These are phyloP conservation scores for Cheilosia vernalis DNA, from an alignment of 2,888 invertebrate genomes.

Conservation along the genomic window DNA sequence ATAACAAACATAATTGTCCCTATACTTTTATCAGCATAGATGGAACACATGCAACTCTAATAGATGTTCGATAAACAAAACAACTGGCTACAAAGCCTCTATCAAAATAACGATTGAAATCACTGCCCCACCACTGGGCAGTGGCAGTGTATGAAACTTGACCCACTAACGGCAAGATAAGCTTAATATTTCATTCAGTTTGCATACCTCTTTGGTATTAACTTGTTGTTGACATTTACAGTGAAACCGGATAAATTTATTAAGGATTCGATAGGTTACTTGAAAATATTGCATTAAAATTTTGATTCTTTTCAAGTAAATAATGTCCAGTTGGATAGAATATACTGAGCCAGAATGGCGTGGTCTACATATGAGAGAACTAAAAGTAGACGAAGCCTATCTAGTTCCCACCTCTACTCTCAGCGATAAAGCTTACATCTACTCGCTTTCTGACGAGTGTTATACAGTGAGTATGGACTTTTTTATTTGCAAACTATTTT, in stretches of 20 bases:
- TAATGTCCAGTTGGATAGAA: slow-evolving; percentile 86
- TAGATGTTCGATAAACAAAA: neutral
- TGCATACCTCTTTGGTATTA: neutral
- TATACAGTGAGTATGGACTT: slow-evolving; percentile 85
- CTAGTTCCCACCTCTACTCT: slow-evolving; percentile 83
- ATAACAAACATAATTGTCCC: neutral
- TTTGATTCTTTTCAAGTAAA: slow-evolving; percentile 28
- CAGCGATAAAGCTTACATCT: slow-evolving; percentile 84
- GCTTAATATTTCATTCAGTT: slow-evolving; percentile 35
- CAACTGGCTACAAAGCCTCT: neutral
- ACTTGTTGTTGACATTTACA: slow-evolving; percentile 4
- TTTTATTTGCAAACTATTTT: neutral
- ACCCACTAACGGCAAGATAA: slow-evolving; percentile 50
- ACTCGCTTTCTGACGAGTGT: slow-evolving; percentile 89
- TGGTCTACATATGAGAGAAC: slow-evolving; percentile 85
- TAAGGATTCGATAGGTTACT: no score
- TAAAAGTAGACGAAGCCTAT: slow-evolving; percentile 89
- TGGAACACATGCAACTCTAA: neutral
- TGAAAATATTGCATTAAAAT: neutral
- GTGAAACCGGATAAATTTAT: slow-evolving; percentile 7
- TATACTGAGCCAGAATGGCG: slow-evolving; percentile 85
- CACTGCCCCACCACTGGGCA: slow-evolving; percentile 18
- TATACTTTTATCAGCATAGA: neutral
- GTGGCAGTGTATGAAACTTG: slow-evolving; percentile 23
- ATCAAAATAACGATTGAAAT: slow-evolving; percentile 32